phyloP scores from a whole-genome alignment of 2,888 invertebrate species.

The Tetanocera ferruginea region DNA sequence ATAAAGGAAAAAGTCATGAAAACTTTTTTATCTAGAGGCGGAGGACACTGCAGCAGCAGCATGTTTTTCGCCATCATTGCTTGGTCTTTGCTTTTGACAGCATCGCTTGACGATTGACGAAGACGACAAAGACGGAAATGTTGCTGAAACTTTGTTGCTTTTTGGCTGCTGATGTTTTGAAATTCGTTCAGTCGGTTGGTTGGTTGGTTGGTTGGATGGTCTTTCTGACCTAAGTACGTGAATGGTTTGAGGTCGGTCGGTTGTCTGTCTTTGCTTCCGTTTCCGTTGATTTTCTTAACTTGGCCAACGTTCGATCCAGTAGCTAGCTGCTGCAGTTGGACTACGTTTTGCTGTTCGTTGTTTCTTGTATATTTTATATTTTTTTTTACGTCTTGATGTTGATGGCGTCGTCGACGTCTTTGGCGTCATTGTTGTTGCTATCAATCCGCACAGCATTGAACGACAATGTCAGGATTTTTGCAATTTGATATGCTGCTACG shows the following conservation, averaged over 20 bases:
- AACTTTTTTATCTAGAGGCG: conserved; percentile 59
- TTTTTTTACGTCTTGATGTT: conserved; percentile 43
- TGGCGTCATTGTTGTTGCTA: conserved; percentile 55
- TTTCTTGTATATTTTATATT: too few relatives aligned
- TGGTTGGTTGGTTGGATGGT: not conserved
- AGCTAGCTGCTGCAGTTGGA: not conserved
- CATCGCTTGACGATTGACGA: conserved; percentile 66
- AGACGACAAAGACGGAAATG: conserved; percentile 42
- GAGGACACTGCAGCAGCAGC: conserved; percentile 3
- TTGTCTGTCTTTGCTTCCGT: conserved; percentile 15
- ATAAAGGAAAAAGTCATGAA: conserved; percentile 65
- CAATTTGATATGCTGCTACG: conserved; percentile 69
- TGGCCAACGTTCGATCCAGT: conserved; percentile 42
- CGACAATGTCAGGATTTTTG: conserved; percentile 69
- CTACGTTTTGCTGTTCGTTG: not conserved
- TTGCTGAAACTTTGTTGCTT: conserved; percentile 15
- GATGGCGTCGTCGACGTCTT: not conserved
- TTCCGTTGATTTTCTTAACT: conserved; percentile 48
- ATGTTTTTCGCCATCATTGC: not conserved
- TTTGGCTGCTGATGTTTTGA: conserved; percentile 31
- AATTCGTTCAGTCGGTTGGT: conserved; percentile 15
- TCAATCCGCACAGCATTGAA: conserved; percentile 68
- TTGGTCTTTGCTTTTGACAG: conserved; percentile 58
- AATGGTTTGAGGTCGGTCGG: not conserved
- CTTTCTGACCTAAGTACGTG: conserved; percentile 16